Percentiles rank a stretch among this genome's conserved stretches.
These are phyloP conservation scores for Marasmarcha lunaedactyla DNA, from an alignment of 2,888 invertebrate genomes.

Conservation along the genomic window DNA sequence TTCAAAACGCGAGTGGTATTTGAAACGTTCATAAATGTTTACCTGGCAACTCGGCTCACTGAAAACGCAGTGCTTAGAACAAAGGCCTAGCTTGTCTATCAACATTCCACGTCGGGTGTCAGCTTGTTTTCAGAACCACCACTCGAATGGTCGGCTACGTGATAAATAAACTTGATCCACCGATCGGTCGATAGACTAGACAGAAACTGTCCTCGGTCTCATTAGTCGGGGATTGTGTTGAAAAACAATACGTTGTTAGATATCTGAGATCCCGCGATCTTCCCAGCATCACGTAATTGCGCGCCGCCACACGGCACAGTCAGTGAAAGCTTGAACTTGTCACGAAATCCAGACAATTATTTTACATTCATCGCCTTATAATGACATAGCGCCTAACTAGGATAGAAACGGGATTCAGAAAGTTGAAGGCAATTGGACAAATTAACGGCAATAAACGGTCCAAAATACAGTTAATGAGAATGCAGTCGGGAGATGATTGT, in stretches of 20 bases:
- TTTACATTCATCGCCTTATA: slow-evolving; percentile 8
- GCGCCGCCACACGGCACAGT: slow-evolving; percentile 21
- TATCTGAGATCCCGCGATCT: slow-evolving; percentile 38
- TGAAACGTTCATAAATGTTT: not conserved
- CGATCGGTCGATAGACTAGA: slow-evolving; percentile 10
- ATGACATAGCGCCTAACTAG: not conserved
- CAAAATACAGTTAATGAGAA: no score
- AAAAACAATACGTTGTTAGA: slow-evolving; percentile 41
- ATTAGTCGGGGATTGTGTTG: slow-evolving; percentile 31
- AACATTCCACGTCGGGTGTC: slow-evolving; percentile 35
- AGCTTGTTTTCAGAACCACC: slow-evolving; percentile 13
- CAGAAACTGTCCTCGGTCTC: slow-evolving; percentile 21
- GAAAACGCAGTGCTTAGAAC: slow-evolving; percentile 6
- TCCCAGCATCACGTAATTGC: slow-evolving; percentile 31
- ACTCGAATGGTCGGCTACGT: slow-evolving; percentile 3
- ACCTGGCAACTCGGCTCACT: not conserved
- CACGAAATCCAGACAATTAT: slow-evolving; percentile 26
- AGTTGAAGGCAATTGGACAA: no score
- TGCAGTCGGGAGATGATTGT: no score
- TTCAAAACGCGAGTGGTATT: no score
- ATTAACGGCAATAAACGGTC: no score
- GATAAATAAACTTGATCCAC: slow-evolving; percentile 3
- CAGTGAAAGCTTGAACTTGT: slow-evolving; percentile 41
- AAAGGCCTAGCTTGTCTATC: slow-evolving; percentile 29
- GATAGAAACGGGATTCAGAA: no score